Evolutionary conservation across 2,113 vertebrate genomes (phyloP).

Genomic region (Alexandromys fortis): DNA sequence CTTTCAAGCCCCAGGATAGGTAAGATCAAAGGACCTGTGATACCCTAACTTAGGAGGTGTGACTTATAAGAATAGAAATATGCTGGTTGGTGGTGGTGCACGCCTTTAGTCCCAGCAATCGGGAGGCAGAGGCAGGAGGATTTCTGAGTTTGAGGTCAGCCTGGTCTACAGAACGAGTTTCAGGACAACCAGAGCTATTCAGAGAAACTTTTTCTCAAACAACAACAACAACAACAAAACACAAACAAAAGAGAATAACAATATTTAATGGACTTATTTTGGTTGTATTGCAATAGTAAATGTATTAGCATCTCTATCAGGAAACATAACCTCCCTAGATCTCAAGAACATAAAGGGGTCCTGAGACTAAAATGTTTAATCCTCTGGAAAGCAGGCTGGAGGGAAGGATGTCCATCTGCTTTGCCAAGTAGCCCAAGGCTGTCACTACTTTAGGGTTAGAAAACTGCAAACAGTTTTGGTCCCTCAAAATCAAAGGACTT

Average conservation of each 20-base stretch:
- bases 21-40: background rate
- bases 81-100: background rate
- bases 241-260: background rate
- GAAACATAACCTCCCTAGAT: background rate
- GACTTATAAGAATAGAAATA: conserved; percentile 20
- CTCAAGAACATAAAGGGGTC: background rate
- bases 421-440: background rate
- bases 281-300: conserved; percentile 2
- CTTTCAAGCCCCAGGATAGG: background rate
- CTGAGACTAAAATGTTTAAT: background rate
- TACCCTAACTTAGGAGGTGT: background rate
- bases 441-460: background rate
- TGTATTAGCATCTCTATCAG: background rate
- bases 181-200: background rate
- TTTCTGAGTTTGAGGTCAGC: background rate
- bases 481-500: conserved; percentile 17
- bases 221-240: background rate
- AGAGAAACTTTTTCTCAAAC: background rate
- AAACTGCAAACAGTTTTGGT: conserved; percentile 25
- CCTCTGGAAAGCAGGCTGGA: background rate
- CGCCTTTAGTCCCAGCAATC: background rate
- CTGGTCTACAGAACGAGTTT: background rate
- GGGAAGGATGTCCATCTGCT: background rate
- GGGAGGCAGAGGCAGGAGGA: background rate
- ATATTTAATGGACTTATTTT: background rate